These are phyloP conservation scores for Uromys caudimaculatus DNA, from an alignment of 2,797 vertebrate species.

Conservation along the genomic window DNA sequence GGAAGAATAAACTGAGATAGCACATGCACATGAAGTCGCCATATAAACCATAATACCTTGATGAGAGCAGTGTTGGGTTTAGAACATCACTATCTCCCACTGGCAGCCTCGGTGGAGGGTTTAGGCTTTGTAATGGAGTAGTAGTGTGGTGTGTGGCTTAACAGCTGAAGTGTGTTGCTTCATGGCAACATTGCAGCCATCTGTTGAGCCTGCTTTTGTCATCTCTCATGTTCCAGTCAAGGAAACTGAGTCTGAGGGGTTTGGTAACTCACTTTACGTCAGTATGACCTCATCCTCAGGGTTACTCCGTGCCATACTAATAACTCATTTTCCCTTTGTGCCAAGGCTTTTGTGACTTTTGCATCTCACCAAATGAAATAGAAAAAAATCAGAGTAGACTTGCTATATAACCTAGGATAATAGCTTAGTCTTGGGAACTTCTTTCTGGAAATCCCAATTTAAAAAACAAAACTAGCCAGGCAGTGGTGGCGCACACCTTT, in stretches of 20 bases:
- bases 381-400: not conserved
- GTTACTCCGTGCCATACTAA: not conserved
- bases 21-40: too few species aligned
- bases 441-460: not conserved
- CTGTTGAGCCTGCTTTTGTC: conserved; percentile 2
- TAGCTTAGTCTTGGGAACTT: not conserved
- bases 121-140: not conserved
- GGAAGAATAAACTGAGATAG: not conserved
- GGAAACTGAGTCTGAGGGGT: not conserved
- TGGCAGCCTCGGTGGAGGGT: not conserved
- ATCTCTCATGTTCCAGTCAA: conserved; percentile 32
- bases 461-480: too few species aligned
- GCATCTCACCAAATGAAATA: not conserved
- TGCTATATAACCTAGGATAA: not conserved
- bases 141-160: not conserved
- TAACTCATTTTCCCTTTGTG: not conserved
- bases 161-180: not conserved
- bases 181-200: not conserved
- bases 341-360: not conserved
- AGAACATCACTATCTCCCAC: not conserved
- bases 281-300: not conserved
- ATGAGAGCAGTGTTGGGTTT: not conserved
- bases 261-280: conserved; percentile 31
- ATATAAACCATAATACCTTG: not conserved
- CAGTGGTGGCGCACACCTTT: too few species aligned